Percentiles rank a stretch among this genome's conserved stretches.
These are phyloP conservation scores for Gila robusta DNA, from an alignment of 2,797 vertebrate species.

Conservation along the genomic window DNA sequence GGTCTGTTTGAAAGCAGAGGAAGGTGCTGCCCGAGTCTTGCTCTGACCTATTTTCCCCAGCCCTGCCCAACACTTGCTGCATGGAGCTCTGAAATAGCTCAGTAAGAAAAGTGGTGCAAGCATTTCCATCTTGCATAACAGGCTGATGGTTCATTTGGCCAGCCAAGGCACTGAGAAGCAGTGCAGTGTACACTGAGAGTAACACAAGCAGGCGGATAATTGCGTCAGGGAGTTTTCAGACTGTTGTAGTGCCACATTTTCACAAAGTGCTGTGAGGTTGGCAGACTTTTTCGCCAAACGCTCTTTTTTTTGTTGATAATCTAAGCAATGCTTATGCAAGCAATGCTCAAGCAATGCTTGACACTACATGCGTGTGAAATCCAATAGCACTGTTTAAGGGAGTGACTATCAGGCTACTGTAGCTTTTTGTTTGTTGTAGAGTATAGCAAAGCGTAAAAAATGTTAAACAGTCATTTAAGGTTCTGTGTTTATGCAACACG, in stretches of 20 bases:
- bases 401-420: not conserved
- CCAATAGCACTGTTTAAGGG: slow-evolving; percentile 15
- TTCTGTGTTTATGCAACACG: not conserved
- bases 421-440: not conserved
- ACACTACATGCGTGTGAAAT: slow-evolving; percentile 25
- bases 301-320: slow-evolving; percentile 42
- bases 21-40: slow-evolving; percentile 73
- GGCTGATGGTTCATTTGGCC: slow-evolving; percentile 67
- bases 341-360: not conserved
- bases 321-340: slow-evolving; percentile 33
- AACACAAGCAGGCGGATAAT: slow-evolving; percentile 49
- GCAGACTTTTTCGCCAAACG: slow-evolving; percentile 5
- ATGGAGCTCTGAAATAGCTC: slow-evolving; percentile 80
- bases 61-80: slow-evolving; percentile 74
- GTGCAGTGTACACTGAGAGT: slow-evolving; percentile 41
- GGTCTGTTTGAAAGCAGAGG: slow-evolving; percentile 47
- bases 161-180: slow-evolving; percentile 39
- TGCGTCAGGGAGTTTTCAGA: slow-evolving; percentile 46
- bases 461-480: not conserved
- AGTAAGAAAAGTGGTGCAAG: slow-evolving; percentile 78
- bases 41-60: slow-evolving; percentile 82
- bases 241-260: slow-evolving; percentile 45
- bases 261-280: slow-evolving; percentile 20
- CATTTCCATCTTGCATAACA: slow-evolving; percentile 84
- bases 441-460: not conserved